Percentiles rank a stretch among this genome's conserved stretches.
phyloP scores from a whole-genome alignment of 2,113 vertebrate genomes.

The Mus pahari region DNA sequence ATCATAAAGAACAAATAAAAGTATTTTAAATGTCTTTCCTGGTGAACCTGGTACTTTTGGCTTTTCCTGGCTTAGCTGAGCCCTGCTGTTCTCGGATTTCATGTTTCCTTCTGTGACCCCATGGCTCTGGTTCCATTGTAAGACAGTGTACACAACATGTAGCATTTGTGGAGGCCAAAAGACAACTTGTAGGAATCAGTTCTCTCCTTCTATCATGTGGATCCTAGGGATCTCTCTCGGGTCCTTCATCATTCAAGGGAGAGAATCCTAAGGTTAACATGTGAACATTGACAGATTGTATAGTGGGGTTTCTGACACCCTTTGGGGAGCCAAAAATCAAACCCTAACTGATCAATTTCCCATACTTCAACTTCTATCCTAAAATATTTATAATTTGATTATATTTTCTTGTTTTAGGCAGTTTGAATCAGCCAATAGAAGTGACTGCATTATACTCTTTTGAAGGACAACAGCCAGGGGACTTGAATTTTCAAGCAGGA shows the following conservation, averaged over 20 bases:
- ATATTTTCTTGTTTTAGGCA: slow-evolving; percentile 80
- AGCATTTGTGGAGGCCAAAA: neutral
- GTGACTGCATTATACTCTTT: slow-evolving; percentile 92
- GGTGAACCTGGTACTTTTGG: neutral
- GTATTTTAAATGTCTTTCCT: neutral
- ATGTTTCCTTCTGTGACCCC: neutral
- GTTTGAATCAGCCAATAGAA: slow-evolving; percentile 77
- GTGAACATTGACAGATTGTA: accelerated
- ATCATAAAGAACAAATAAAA: no score
- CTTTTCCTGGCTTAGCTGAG: neutral
- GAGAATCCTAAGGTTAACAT: neutral
- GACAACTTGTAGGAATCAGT: no score
- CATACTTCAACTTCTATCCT: neutral
- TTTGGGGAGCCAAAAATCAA: accelerated
- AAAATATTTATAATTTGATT: neutral
- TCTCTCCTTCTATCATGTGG: neutral
- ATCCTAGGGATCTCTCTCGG: neutral
- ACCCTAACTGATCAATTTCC: accelerated
- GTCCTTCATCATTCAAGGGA: neutral
- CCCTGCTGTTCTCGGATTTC: neutral
- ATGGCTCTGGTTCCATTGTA: neutral
- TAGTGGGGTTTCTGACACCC: neutral
- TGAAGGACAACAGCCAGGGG: slow-evolving; percentile 93
- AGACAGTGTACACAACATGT: neutral
- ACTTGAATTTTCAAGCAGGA: slow-evolving; percentile 92